Conservation (phyloP, 2,888 invertebrate genomes). For the Artemia sinica region DNA sequence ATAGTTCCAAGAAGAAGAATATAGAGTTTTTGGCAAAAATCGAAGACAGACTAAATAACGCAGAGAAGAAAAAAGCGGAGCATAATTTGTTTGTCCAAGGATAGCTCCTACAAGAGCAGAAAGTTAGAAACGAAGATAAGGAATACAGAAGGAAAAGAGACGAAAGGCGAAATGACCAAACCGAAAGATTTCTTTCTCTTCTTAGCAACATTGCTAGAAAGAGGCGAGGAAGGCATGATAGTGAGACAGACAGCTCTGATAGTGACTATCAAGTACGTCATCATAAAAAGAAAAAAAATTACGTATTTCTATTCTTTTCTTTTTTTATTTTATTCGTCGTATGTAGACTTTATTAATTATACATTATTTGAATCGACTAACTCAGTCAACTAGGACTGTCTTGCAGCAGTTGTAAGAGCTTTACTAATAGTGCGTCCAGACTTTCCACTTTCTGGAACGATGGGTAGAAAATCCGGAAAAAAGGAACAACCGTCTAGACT, state of each 20-base stretch:
- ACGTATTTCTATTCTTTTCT: too few relatives aligned
- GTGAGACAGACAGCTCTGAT: neutral
- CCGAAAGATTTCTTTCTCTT: neutral
- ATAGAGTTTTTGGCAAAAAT: neutral
- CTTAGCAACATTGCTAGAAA: neutral
- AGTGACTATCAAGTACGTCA: neutral
- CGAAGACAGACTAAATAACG: neutral
- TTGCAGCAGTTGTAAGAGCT: too few relatives aligned
- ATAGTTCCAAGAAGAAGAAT: neutral
- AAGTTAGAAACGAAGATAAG: neutral
- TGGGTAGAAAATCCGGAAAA: too few relatives aligned
- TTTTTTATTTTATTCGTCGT: too few relatives aligned
- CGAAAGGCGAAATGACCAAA: neutral
- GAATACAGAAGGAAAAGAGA: slow-evolving; percentile 10
- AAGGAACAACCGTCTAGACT: too few relatives aligned
- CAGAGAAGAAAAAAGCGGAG: neutral
- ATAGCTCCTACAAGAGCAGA: neutral
- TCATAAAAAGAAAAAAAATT: neutral
- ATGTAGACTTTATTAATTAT: too few relatives aligned
- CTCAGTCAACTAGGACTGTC: too few relatives aligned
- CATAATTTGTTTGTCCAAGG: neutral
- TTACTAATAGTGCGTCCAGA: too few relatives aligned
- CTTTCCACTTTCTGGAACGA: too few relatives aligned
- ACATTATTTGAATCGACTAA: too few relatives aligned
- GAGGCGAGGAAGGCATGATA: slow-evolving; percentile 3